Evolutionary conservation across 1,140 invertebrate genomes (phyloP).

Genomic region (Heterodera carotae): DNA sequence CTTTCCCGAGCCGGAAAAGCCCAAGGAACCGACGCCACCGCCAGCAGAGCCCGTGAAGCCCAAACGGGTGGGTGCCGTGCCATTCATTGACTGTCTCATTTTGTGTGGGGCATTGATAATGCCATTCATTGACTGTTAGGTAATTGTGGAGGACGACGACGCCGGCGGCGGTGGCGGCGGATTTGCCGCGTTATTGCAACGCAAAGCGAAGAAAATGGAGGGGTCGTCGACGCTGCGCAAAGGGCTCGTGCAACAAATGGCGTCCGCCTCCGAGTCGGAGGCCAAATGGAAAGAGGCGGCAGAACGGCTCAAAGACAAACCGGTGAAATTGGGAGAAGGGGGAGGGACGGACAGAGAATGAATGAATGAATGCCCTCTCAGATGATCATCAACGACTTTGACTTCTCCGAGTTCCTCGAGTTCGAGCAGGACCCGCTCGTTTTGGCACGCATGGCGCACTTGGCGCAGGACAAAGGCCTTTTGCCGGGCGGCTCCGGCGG

Average conservation of each 20-base stretch:
- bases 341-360: slow-evolving; percentile 48
- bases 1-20: slow-evolving; percentile 54
- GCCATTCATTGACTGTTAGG: background rate
- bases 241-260: slow-evolving; percentile 73
- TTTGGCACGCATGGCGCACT: slow-evolving; percentile 55
- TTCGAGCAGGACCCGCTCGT: slow-evolving; percentile 65
- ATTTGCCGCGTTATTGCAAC: slow-evolving; percentile 65
- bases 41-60: slow-evolving; percentile 43
- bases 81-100: background rate
- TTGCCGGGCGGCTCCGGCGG: slow-evolving; percentile 50
- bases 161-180: slow-evolving; percentile 52
- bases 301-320: slow-evolving; percentile 34
- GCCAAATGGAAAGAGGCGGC: slow-evolving; percentile 67
- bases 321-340: slow-evolving; percentile 67
- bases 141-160: slow-evolving; percentile 58
- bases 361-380: slow-evolving; percentile 69
- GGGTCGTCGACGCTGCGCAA: slow-evolving; percentile 46
- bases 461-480: slow-evolving; percentile 53
- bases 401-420: slow-evolving; percentile 85
- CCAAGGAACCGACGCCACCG: slow-evolving; percentile 44
- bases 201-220: slow-evolving; percentile 55
- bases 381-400: slow-evolving; percentile 86
- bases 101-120: too few relatives aligned
- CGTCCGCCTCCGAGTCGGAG: slow-evolving; percentile 82
- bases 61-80: slow-evolving; percentile 21